These are phyloP conservation scores for Microtus richardsoni DNA, from an alignment of 2,113 vertebrate species.

Conservation along the genomic window DNA sequence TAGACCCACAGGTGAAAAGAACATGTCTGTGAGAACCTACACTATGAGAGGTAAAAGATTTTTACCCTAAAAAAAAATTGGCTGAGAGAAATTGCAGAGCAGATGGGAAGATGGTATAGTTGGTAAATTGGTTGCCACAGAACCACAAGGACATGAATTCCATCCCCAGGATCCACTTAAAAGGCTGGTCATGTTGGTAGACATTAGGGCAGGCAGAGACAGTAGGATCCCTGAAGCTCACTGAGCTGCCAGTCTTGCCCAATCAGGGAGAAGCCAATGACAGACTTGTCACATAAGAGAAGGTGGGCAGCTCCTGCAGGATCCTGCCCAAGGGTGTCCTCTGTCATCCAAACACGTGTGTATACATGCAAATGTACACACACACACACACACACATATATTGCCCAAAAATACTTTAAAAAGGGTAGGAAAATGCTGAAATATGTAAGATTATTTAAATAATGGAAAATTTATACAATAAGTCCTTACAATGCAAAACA, in stretches of 20 bases:
- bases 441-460: too few species aligned
- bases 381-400: accelerated
- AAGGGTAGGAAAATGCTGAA: neutral
- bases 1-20: accelerated
- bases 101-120: too few species aligned
- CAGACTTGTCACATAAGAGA: neutral
- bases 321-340: neutral
- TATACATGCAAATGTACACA: neutral
- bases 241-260: too few species aligned
- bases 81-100: accelerated
- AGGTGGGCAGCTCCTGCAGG: neutral
- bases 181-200: neutral
- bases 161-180: accelerated
- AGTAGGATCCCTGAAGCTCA: too few species aligned
- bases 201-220: neutral
- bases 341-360: neutral
- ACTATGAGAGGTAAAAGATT: accelerated
- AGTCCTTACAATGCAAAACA: neutral
- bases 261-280: too few species aligned
- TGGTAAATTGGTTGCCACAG: too few species aligned
- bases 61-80: neutral
- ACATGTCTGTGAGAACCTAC: accelerated
- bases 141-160: accelerated
- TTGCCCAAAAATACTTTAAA: neutral
- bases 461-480: neutral